phyloP scores from a whole-genome alignment of 2,888 invertebrate genomes.

The Bibio marci region DNA sequence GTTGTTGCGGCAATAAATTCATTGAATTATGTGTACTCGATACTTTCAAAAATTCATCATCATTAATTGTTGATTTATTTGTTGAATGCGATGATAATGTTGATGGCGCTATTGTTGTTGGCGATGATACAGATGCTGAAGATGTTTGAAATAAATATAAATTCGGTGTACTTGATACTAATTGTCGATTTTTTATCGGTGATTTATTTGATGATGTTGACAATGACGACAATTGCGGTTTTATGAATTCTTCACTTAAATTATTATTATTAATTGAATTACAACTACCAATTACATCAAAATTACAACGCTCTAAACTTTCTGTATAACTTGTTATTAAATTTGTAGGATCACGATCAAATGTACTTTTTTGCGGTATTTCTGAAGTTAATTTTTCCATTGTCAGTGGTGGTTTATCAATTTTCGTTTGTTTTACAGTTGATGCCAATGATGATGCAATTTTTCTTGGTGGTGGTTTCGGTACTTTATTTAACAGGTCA shows the following conservation, averaged over 20 bases:
- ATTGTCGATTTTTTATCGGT: conserved; percentile 1
- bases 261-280: no score
- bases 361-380: conserved; percentile 13
- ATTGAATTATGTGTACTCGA: conserved; percentile 44
- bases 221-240: conserved; percentile 12
- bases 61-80: conserved; percentile 18
- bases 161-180: conserved; percentile 40
- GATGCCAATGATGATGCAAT: not conserved
- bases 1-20: conserved; percentile 26
- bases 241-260: conserved; percentile 3
- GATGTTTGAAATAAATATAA: conserved; percentile 26
- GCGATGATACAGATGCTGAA: no score
- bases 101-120: conserved; percentile 1
- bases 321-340: conserved; percentile 25
- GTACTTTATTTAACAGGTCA: no score
- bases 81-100: not conserved
- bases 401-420: no score
- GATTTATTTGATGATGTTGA: not conserved
- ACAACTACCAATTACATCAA: conserved; percentile 13
- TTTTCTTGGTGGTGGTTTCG: conserved; percentile 4
- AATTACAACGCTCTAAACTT: conserved; percentile 26
- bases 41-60: conserved; percentile 34
- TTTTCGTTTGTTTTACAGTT: not conserved
- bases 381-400: not conserved
- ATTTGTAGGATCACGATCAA: conserved; percentile 28